Percentiles rank a stretch among this genome's conserved stretches.
Evolutionary conservation across 2,888 invertebrate species (phyloP).

Genomic region (Macaria notata): DNA sequence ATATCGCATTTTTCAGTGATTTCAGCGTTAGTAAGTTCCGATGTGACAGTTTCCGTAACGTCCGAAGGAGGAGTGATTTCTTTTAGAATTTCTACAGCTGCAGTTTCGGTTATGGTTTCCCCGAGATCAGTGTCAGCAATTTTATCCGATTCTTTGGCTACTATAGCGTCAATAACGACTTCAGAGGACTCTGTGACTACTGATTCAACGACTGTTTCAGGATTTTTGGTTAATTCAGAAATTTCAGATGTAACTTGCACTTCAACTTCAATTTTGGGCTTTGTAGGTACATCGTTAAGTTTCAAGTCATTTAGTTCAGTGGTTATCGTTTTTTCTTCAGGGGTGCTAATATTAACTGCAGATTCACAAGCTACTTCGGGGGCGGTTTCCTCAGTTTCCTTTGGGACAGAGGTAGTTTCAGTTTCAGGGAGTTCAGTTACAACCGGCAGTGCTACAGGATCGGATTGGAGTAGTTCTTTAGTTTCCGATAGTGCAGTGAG

Average conservation of each 20-base stretch:
- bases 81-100: constrained; percentile 3
- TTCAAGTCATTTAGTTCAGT: no score
- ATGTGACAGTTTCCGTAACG: constrained; percentile 6
- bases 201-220: background rate
- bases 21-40: constrained; percentile 7
- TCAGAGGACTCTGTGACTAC: background rate
- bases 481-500: constrained; percentile 49
- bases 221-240: background rate
- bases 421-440: constrained; percentile 28
- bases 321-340: background rate
- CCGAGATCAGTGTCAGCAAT: background rate
- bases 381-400: constrained; percentile 37
- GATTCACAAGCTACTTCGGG: constrained; percentile 16
- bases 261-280: constrained; percentile 2
- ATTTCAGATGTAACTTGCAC: background rate
- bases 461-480: constrained; percentile 43
- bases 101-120: constrained; percentile 2
- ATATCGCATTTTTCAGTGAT: constrained; percentile 19
- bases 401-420: constrained; percentile 41
- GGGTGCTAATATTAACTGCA: constrained; percentile 9
- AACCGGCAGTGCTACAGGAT: constrained; percentile 26
- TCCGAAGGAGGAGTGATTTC: constrained; percentile 1
- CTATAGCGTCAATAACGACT: background rate
- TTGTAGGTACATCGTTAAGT: background rate
- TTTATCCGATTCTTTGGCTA: background rate